Base-by-base conservation (phyloP, 2,888 invertebrate genomes). In the Chrysolina haemoptera region DNA sequence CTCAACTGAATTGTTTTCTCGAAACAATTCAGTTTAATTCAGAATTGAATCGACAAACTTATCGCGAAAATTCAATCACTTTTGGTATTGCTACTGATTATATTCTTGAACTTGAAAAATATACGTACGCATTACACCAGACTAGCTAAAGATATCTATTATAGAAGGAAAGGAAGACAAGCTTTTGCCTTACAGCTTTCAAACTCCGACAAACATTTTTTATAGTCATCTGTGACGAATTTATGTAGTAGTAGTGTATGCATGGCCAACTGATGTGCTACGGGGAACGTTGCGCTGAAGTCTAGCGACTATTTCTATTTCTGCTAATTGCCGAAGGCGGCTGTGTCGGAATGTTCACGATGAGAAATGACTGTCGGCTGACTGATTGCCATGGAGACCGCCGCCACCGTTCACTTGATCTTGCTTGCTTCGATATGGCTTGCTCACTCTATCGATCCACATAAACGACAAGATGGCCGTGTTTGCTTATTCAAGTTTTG, bases 271-370 rank as follows among this genome's bases (percentile, higher is more conserved):
- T 8, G 35, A 35, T 35, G 35, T 35, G 35, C 35, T 8, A 35
- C 35, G 35, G 71, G 76, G 73, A 76, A 76, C 76, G 77, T 76
- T 22, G 67, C 53, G 48, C 22, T 65, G 35, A 59, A 55, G 82
- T 79, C 81, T 80, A 79, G 81, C 75, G 82, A 83, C 86, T 84
- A 84, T 86, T 86, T 88, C 87, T 88, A 88, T 87, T 88, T 87
- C 87, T 86, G 87, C 87, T 88, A 88, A 88, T 88, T 88, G 87
- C 87, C 82, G 86, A 83, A 86, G 86, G 87, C 86, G 85, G 86
- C 84, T 84, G 83, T 83, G 84, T 83, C 82, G 85, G 85, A 86
- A 86, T 85, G 84, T 82, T 82, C 81, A 82, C 85, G 86, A 86
- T 87, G 87, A 87, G 86, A 87, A 87, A 88, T 86, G 85, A 86